phyloP scores from a whole-genome alignment of 2,888 invertebrate genomes.

The Zaprionus bogoriensis region DNA sequence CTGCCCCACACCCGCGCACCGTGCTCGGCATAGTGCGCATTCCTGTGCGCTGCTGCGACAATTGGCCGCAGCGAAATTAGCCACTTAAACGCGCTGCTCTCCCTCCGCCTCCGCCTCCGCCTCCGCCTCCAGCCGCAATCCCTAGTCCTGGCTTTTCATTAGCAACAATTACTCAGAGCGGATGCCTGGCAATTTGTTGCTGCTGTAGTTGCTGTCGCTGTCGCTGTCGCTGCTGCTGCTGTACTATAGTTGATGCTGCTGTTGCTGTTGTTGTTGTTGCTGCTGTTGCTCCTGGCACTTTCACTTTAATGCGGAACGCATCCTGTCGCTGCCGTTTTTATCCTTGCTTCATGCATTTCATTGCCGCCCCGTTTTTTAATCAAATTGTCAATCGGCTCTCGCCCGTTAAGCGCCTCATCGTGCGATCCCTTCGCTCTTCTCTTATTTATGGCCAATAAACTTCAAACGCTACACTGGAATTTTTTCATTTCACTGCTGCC shows the following conservation, averaged over 20 bases:
- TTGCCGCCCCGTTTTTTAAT: conserved; percentile 65
- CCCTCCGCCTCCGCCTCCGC: conserved; percentile 8
- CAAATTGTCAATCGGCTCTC: conserved; percentile 77
- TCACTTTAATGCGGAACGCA: conserved; percentile 63
- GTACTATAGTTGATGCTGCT: no score
- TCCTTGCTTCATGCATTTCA: conserved; percentile 52
- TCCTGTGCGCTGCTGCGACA: conserved; percentile 54
- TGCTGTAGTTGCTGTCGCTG: conserved; percentile 7
- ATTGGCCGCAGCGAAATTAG: conserved; percentile 70
- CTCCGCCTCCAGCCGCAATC: neutral
- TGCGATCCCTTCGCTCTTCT: conserved; percentile 16
- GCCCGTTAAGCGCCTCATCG: conserved; percentile 29
- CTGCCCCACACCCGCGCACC: no score
- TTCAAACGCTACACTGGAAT: conserved; percentile 76
- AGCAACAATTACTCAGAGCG: conserved; percentile 77
- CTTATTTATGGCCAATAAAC: conserved; percentile 79
- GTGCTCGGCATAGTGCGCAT: conserved; percentile 43
- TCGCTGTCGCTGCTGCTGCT: conserved; percentile 8
- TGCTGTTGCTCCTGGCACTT: conserved; percentile 41
- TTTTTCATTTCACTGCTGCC: conserved; percentile 65
- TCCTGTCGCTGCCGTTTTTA: conserved; percentile 20
- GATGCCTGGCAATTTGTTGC: conserved; percentile 59
- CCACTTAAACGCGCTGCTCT: conserved; percentile 67
- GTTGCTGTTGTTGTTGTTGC: conserved; percentile 3
- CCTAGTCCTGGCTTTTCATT: conserved; percentile 56